These are phyloP conservation scores for Spilarctia lutea DNA, from an alignment of 2,888 invertebrate species.

Conservation along the genomic window DNA sequence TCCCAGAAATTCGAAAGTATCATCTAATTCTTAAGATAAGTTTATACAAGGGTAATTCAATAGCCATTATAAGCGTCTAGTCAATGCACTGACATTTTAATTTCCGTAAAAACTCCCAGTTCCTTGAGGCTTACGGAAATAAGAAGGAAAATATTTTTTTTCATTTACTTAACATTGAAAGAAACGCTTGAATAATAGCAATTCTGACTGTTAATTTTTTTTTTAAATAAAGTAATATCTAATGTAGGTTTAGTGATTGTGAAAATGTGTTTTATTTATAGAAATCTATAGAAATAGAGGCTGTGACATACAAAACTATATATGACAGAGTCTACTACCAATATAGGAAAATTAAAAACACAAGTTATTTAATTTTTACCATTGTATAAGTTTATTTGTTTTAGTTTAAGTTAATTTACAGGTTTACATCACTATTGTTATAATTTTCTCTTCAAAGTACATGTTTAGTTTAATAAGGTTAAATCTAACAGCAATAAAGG, in stretches of 20 bases:
- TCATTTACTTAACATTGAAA: slow-evolving; percentile 46
- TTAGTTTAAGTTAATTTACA: no score
- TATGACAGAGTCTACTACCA: no score
- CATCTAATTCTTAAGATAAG: slow-evolving; percentile 20
- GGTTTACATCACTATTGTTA: no score
- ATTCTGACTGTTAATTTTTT: background rate
- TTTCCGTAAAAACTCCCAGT: slow-evolving; percentile 63
- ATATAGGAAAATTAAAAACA: no score
- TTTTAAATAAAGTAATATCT: background rate
- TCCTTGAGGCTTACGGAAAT: slow-evolving; percentile 47
- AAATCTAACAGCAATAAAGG: no score
- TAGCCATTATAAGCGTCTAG: slow-evolving; percentile 59
- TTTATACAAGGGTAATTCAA: slow-evolving; percentile 42
- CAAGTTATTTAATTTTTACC: no score
- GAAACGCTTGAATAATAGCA: slow-evolving; percentile 27
- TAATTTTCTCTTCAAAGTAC: no score
- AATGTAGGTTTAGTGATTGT: background rate
- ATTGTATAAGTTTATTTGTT: no score
- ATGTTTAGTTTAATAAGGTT: no score
- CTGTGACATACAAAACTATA: no score
- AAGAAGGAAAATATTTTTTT: slow-evolving; percentile 49
- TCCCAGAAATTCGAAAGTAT: background rate
- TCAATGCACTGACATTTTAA: slow-evolving; percentile 68
- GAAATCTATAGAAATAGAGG: no score
- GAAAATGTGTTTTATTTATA: background rate